phyloP scores from a whole-genome alignment of 2,113 vertebrate species.

The Circaetus gallicus region DNA sequence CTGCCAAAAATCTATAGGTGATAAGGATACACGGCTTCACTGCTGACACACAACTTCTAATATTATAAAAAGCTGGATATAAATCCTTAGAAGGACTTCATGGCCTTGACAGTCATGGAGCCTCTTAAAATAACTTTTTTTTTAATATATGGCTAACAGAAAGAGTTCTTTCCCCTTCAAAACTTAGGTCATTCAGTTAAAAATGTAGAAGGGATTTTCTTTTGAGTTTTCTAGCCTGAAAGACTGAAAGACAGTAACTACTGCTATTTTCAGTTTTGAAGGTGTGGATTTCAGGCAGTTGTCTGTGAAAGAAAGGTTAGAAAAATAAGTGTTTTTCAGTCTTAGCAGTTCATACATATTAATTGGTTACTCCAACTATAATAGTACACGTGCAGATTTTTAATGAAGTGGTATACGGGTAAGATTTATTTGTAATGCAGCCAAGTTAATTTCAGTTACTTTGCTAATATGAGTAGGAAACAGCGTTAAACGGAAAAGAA shows the following conservation, averaged over 20 bases:
- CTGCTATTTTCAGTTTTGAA: not conserved
- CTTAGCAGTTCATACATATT: conserved; percentile 6
- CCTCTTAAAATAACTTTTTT: not conserved
- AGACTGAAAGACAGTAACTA: not conserved
- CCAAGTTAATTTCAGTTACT: not conserved
- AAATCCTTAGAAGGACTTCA: not conserved
- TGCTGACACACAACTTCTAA: not conserved
- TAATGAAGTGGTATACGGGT: not conserved
- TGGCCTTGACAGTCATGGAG: not conserved
- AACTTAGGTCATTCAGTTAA: not conserved
- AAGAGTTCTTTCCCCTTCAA: not conserved
- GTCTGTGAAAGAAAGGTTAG: not conserved
- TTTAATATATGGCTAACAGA: not conserved
- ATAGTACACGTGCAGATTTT: not conserved
- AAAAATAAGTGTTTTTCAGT: not conserved
- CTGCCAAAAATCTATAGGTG: not conserved
- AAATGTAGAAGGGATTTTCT: not conserved
- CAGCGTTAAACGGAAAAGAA: not conserved
- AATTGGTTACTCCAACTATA: not conserved
- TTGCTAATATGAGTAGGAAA: not conserved
- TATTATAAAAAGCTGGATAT: not conserved
- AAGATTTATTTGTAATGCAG: conserved; percentile 6
- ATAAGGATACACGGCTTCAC: not conserved
- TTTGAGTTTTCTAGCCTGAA: not conserved
- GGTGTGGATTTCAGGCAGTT: not conserved